These are phyloP conservation scores for Argopecten irradians DNA, from an alignment of 1,140 invertebrate species.

Conservation along the genomic window DNA sequence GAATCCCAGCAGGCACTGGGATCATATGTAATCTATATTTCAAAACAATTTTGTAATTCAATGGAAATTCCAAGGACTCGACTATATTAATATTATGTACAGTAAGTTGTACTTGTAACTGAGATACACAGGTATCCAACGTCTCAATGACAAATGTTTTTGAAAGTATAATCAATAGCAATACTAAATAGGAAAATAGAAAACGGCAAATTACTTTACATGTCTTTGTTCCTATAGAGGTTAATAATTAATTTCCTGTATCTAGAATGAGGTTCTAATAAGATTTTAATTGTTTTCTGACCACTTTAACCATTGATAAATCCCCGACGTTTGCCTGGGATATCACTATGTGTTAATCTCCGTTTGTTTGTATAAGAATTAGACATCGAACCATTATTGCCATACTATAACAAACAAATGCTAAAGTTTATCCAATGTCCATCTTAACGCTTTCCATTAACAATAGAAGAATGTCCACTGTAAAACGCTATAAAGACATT, in stretches of 20 bases:
- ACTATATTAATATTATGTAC: too few relatives aligned
- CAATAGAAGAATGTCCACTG: not conserved
- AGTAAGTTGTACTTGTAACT: too few relatives aligned
- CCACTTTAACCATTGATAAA: not conserved
- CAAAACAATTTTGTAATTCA: not conserved
- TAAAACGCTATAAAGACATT: not conserved
- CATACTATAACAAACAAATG: not conserved
- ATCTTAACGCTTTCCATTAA: not conserved
- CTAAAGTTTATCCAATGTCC: not conserved
- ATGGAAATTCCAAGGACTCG: not conserved
- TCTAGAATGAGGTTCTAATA: not conserved
- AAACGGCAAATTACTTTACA: too few relatives aligned
- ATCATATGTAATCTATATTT: not conserved
- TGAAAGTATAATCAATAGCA: too few relatives aligned
- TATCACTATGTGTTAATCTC: not conserved
- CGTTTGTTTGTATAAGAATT: not conserved
- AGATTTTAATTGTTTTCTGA: not conserved
- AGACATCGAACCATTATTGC: not conserved
- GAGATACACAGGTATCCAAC: too few relatives aligned
- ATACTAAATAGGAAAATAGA: too few relatives aligned
- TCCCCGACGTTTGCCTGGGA: too few relatives aligned
- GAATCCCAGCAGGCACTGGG: not conserved
- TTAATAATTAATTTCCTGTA: not conserved
- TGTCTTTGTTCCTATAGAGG: not conserved
- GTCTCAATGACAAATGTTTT: too few relatives aligned